phyloP scores from a whole-genome alignment of 1,140 invertebrate genomes.

The Gonatopus flavifemur region DNA sequence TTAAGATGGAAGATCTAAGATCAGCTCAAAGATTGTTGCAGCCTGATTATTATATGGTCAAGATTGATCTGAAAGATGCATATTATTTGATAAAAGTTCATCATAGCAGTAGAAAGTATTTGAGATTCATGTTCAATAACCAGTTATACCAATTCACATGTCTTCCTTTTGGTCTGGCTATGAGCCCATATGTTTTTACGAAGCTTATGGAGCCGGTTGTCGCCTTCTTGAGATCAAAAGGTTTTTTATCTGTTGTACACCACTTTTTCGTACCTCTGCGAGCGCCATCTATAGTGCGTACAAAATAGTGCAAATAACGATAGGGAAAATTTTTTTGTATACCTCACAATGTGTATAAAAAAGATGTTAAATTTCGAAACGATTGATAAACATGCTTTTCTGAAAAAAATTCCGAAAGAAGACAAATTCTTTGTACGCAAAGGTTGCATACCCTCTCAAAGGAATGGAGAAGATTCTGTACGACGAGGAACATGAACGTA shows the following conservation, averaged over 20 bases:
- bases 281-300: too few relatives aligned
- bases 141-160: slow-evolving; percentile 25
- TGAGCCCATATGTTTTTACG: slow-evolving; percentile 25
- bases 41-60: slow-evolving; percentile 23
- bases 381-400: too few relatives aligned
- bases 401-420: too few relatives aligned
- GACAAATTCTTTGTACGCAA: too few relatives aligned
- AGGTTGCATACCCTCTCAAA: too few relatives aligned
- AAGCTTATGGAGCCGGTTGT: slow-evolving; percentile 29
- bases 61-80: slow-evolving; percentile 1
- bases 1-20: slow-evolving; percentile 31
- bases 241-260: too few relatives aligned
- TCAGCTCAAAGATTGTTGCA: slow-evolving; percentile 1
- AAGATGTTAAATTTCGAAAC: too few relatives aligned
- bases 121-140: slow-evolving; percentile 21
- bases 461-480: neutral
- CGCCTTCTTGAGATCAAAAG: too few relatives aligned
- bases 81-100: slow-evolving; percentile 11
- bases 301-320: too few relatives aligned
- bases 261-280: too few relatives aligned
- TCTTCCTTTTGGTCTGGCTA: slow-evolving; percentile 24
- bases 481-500: neutral
- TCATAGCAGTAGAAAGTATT: slow-evolving; percentile 15
- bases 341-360: too few relatives aligned
- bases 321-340: too few relatives aligned